phyloP scores from a whole-genome alignment of 2,113 vertebrate genomes.

The Oenanthe oenanthe region DNA sequence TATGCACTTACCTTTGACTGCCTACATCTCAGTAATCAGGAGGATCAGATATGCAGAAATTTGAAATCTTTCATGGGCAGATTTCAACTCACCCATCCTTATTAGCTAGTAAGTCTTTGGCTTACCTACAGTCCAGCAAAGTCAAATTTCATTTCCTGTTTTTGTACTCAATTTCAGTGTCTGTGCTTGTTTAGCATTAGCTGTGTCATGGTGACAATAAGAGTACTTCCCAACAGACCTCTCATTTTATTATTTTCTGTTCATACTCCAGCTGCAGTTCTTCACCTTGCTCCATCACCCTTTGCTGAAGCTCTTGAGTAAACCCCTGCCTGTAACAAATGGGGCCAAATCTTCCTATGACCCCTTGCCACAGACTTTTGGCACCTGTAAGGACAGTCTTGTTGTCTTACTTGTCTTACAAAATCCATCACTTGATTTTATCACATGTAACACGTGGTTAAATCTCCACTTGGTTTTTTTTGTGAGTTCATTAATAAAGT shows the following conservation, averaged over 20 bases:
- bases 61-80: background rate
- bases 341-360: background rate
- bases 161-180: background rate
- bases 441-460: rapidly evolving
- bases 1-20: background rate
- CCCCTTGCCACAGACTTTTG: background rate
- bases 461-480: background rate
- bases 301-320: background rate
- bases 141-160: background rate
- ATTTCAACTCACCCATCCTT: background rate
- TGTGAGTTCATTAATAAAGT: background rate
- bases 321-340: background rate
- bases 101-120: background rate
- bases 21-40: background rate
- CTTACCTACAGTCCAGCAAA: background rate
- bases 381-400: background rate
- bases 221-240: background rate
- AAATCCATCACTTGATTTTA: background rate
- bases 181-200: background rate
- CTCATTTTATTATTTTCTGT: background rate
- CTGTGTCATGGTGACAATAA: rapidly evolving
- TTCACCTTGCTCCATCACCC: background rate
- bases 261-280: background rate
- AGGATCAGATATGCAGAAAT: background rate
- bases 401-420: background rate